Evolutionary conservation across 2,888 invertebrate species (phyloP).

Genomic region (Cosmia trapezina): DNA sequence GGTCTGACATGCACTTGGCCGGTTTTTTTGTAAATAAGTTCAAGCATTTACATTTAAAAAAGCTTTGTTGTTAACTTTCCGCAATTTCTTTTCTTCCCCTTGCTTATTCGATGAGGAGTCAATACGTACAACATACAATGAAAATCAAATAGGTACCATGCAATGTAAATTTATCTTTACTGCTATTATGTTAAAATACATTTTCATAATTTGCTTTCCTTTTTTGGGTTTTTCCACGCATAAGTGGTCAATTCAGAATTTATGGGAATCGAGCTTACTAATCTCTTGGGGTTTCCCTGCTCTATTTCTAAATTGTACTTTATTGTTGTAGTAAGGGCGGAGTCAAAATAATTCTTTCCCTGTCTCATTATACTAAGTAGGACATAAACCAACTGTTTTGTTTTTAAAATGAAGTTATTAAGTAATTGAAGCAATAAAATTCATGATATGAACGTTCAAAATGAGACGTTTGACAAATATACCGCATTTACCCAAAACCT

Average conservation of each 20-base stretch:
- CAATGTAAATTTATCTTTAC: conserved; percentile 63
- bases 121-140: conserved; percentile 33
- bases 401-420: conserved; percentile 79
- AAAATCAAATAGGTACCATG: conserved; percentile 1
- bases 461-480: conserved; percentile 83
- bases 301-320: conserved; percentile 81
- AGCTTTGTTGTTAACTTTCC: not conserved
- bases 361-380: conserved; percentile 76
- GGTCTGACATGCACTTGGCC: too few relatives aligned
- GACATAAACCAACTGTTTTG: conserved; percentile 69
- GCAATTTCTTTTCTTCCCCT: conserved; percentile 68
- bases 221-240: conserved; percentile 73
- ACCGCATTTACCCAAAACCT: conserved; percentile 79
- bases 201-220: conserved; percentile 54
- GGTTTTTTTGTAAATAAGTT: not conserved
- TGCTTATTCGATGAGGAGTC: conserved; percentile 69
- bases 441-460: conserved; percentile 77
- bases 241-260: conserved; percentile 83
- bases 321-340: conserved; percentile 75
- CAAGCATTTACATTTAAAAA: not conserved
- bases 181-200: conserved; percentile 59
- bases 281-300: conserved; percentile 78
- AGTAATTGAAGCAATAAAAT: conserved; percentile 83
- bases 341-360: conserved; percentile 74
- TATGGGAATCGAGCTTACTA: conserved; percentile 81